Conservation (phyloP, 2,797 vertebrate genomes). For the Molossus alvarezi region DNA sequence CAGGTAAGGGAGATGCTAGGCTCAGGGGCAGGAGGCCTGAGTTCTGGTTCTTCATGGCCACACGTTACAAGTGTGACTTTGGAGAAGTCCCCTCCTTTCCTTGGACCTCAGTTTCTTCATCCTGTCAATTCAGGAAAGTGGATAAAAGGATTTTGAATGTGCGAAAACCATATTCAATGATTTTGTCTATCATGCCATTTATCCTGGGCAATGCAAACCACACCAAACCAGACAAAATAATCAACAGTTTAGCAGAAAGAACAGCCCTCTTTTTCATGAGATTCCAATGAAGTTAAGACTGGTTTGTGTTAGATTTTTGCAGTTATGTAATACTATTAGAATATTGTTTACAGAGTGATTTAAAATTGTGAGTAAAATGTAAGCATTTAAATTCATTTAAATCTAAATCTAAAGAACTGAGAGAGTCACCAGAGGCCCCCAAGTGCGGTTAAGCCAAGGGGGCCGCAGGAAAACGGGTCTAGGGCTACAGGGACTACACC, state of each 20-base stretch:
- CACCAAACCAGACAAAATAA: conserved; percentile 65
- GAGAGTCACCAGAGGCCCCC: not conserved
- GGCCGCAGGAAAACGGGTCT: not conserved
- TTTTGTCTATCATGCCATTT: not conserved
- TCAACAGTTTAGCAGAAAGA: conserved; percentile 70
- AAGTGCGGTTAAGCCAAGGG: not conserved
- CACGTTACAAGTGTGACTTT: not conserved
- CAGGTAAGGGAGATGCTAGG: rapidly evolving
- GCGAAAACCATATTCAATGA: not conserved
- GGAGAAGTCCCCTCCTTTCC: conserved; percentile 65
- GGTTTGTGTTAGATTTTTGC: conserved; percentile 79
- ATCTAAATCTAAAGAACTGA: conserved; percentile 47
- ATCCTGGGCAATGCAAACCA: conserved; percentile 19
- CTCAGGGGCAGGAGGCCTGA: not conserved
- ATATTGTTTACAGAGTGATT: conserved; percentile 75
- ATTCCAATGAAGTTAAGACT: conserved; percentile 79
- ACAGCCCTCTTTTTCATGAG: conserved; percentile 75
- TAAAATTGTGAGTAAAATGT: conserved; percentile 71
- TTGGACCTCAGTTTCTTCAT: conserved; percentile 68
- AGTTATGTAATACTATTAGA: conserved; percentile 80
- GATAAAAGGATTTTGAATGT: not conserved
- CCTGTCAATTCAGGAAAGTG: conserved; percentile 67
- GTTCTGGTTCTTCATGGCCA: conserved; percentile 25
- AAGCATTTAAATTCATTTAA: conserved; percentile 73
- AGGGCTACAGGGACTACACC: rapidly evolving